phyloP scores from a whole-genome alignment of 2,797 vertebrate species.

The Varecia variegata region DNA sequence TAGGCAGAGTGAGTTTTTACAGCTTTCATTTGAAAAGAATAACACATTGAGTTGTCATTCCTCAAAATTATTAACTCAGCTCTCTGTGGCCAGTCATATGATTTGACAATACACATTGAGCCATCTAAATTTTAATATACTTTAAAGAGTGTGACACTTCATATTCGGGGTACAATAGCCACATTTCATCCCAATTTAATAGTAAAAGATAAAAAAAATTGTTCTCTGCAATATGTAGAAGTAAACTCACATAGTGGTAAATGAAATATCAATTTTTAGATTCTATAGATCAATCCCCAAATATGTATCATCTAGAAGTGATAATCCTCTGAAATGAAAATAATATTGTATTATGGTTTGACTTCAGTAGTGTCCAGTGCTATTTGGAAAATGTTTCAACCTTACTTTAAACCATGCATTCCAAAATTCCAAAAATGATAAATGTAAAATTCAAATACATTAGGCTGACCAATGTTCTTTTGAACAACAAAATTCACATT shows the following conservation, averaged over 20 bases:
- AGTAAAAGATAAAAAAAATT: slow-evolving; percentile 15
- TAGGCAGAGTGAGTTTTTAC: slow-evolving; percentile 34
- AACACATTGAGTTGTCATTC: slow-evolving; percentile 59
- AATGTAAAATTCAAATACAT: not conserved
- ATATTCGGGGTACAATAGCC: slow-evolving; percentile 51
- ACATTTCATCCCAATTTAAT: slow-evolving; percentile 52
- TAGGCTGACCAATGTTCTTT: not conserved
- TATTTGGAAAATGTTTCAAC: not conserved
- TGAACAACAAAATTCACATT: not conserved
- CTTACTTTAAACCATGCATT: not conserved
- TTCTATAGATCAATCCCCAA: not conserved
- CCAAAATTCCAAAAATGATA: not conserved
- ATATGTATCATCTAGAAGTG: not conserved
- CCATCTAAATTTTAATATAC: slow-evolving; percentile 57
- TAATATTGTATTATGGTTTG: slow-evolving; percentile 21
- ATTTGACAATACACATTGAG: slow-evolving; percentile 51
- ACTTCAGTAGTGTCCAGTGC: not conserved
- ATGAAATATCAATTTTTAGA: slow-evolving; percentile 44
- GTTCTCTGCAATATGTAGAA: not conserved
- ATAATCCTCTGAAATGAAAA: slow-evolving; percentile 31
- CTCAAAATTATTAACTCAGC: slow-evolving; percentile 50
- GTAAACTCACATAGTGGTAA: not conserved
- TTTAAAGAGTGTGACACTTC: slow-evolving; percentile 49
- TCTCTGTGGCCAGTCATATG: not conserved
- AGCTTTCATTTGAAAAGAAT: slow-evolving; percentile 36